A percentile compares a stretch with the other conserved stretches of the same genome.
These are phyloP conservation scores for Pangasianodon gigas DNA, from an alignment of 2,113 vertebrate genomes.

Conservation along the genomic window DNA sequence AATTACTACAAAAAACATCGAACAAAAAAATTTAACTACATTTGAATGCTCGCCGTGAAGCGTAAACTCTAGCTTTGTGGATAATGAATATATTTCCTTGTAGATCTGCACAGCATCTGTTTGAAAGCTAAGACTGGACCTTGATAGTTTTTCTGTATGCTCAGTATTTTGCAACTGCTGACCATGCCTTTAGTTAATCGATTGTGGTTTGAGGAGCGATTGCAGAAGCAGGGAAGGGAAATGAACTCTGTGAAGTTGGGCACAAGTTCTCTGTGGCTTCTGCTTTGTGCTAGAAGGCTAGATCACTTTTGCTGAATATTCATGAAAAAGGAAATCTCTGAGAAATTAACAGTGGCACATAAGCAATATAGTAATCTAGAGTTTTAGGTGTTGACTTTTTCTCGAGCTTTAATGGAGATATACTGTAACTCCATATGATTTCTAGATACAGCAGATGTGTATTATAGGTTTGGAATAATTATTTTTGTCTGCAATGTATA, in stretches of 20 bases:
- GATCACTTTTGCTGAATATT: background rate
- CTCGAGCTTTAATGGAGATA: background rate
- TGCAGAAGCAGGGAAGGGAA: slow-evolving; percentile 14
- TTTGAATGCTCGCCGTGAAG: background rate
- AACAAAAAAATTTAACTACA: background rate
- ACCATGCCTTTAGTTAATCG: slow-evolving; percentile 12
- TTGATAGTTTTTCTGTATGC: background rate
- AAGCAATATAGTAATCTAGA: background rate
- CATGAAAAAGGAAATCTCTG: background rate
- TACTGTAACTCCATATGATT: background rate
- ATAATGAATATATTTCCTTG: background rate
- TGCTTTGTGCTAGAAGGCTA: background rate
- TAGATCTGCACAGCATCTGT: background rate
- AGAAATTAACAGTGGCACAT: background rate
- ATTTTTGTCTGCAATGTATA: background rate
- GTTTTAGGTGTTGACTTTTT: background rate
- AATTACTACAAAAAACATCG: background rate
- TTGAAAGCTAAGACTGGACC: background rate
- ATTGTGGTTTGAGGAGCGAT: background rate
- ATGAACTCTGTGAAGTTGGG: background rate
- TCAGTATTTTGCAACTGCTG: slow-evolving; percentile 1
- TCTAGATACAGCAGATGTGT: background rate
- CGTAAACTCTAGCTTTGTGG: background rate
- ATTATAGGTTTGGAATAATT: background rate
- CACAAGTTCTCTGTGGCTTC: background rate